A percentile compares a stretch with the other conserved stretches of the same genome.
These are phyloP conservation scores for Zeugodacus cucurbitae DNA, from an alignment of 1,140 invertebrate genomes.

Conservation along the genomic window DNA sequence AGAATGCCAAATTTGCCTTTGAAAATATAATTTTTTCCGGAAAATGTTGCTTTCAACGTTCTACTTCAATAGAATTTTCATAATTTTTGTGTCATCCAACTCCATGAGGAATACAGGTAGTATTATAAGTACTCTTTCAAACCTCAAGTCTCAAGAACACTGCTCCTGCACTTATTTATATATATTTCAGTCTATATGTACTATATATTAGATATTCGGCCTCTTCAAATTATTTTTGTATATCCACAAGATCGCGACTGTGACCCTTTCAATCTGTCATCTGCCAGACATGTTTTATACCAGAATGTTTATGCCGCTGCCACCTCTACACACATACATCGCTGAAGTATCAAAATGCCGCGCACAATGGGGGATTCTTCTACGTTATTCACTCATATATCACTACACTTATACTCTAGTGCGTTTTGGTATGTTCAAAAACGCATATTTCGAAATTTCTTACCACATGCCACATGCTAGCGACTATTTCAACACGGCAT, in stretches of 20 bases:
- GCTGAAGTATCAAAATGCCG: too few relatives aligned
- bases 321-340: too few relatives aligned
- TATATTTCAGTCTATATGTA: too few relatives aligned
- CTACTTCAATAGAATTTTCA: not conserved
- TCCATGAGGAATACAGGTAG: not conserved
- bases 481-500: not conserved
- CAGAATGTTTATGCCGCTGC: not conserved
- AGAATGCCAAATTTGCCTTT: too few relatives aligned
- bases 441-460: slow-evolving; percentile 12
- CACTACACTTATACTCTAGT: too few relatives aligned
- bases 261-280: slow-evolving; percentile 27
- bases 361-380: not conserved
- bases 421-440: not conserved
- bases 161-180: not conserved
- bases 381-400: not conserved
- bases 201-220: not conserved
- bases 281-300: not conserved
- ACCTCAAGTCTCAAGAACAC: not conserved
- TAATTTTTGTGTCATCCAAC: not conserved
- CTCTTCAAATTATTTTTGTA: too few relatives aligned
- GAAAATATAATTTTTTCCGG: too few relatives aligned
- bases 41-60: not conserved
- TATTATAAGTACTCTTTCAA: not conserved
- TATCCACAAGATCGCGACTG: not conserved
- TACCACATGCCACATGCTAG: not conserved